phyloP scores from a whole-genome alignment of 2,797 vertebrate genomes.

The Neosilurus hyrtlii region DNA sequence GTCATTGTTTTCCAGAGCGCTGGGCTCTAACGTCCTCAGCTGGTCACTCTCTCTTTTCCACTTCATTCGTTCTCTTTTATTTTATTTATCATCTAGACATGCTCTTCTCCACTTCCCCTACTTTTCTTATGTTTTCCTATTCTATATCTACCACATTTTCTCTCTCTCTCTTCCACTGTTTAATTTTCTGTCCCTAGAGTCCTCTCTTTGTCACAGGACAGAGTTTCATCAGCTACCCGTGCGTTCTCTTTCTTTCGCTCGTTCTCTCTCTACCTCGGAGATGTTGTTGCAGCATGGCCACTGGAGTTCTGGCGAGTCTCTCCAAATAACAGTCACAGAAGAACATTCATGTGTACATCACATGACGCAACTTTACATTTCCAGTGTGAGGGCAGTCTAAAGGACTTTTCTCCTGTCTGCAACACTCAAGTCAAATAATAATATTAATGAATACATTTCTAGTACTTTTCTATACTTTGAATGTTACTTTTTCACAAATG shows the following conservation, averaged over 20 bases:
- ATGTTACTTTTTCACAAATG: not conserved
- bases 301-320: slow-evolving; percentile 35
- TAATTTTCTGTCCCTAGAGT: slow-evolving; percentile 41
- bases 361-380: slow-evolving; percentile 35
- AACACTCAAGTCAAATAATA: not conserved
- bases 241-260: slow-evolving; percentile 35
- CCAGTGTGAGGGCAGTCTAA: not conserved
- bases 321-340: slow-evolving; percentile 36
- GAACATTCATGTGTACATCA: slow-evolving; percentile 39
- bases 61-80: not conserved
- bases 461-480: not conserved
- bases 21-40: slow-evolving; percentile 31
- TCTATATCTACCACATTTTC: not conserved
- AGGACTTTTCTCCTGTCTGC: not conserved
- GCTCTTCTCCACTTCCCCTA: not conserved
- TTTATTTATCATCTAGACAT: slow-evolving; percentile 4
- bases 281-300: slow-evolving; percentile 49
- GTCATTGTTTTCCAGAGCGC: slow-evolving; percentile 55
- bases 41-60: not conserved
- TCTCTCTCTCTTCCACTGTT: slow-evolving; percentile 19
- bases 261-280: slow-evolving; percentile 23
- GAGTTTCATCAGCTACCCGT: slow-evolving; percentile 44
- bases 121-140: not conserved
- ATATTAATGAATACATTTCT: not conserved
- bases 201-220: slow-evolving; percentile 52